Base-by-base conservation (phyloP, 2,113 vertebrate genomes). In the Rhea americana region DNA sequence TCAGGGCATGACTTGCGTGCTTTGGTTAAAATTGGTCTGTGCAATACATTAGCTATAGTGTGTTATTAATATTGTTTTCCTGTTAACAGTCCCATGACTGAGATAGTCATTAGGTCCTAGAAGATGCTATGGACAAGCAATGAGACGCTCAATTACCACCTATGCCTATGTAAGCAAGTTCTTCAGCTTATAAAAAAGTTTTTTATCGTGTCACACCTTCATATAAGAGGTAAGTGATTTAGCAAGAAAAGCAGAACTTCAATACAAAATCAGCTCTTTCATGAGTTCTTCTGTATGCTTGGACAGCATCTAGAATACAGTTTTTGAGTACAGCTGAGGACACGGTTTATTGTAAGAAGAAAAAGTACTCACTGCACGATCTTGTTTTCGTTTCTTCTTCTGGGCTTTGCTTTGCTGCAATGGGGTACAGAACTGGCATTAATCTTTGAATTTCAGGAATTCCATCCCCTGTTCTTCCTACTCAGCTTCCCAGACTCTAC, bases 311-410 rank as follows among this genome's bases (percentile, higher is more conserved):
- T 76, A 59, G 39, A 41, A 24, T 39, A 37, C 37, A 28, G 56
- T 82, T 41, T 62, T 16, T 14, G 45, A 77, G n/a, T 20, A 14
- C 70, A 89, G 51, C 63, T 76, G 62, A 72, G 41, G n/a, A 66
- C 30, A 72, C 11, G 5, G 25, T 43, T 35, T 41, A 56, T 1
- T 14, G 51, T 39, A 47, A 32, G 19, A 55, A 47, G 67, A 62
- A 74, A 39, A 61, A 48, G 84, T 45, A 98, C 98, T 99, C 97
- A 99, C 99, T 50, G 96, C 97, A 59, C 99, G 99, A 25, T 98
- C 98, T 77, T 99, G 99, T 89, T 99, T 99, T 84, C 98, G 97
- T 83, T 99, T 99, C 97, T 99, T 99, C 97, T 99, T 99, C 79
- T 98, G 98, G 13, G 98, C 95, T 98, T 99, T 99, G 77, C 97